Conservation (phyloP, 2,888 invertebrate species). For the Melikaiella ostensackeni region DNA sequence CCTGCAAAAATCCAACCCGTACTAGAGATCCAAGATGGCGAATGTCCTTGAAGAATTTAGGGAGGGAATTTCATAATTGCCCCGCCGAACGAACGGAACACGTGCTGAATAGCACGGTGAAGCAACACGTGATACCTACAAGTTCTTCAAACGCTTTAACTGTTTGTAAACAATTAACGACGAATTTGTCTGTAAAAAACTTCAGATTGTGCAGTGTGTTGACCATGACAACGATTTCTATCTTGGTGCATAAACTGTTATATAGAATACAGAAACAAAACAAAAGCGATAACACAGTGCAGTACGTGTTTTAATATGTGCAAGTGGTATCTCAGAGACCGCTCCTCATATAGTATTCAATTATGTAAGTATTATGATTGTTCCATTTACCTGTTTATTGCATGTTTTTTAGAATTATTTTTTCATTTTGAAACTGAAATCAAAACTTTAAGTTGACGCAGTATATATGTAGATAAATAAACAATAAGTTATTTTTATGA, state of each 20-base stretch:
- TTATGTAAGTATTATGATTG: slow-evolving; percentile 18
- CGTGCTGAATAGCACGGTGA: slow-evolving; percentile 12
- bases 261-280: background rate
- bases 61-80: slow-evolving; percentile 19
- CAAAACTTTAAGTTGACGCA: background rate
- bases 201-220: background rate
- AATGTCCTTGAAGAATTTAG: slow-evolving; percentile 3
- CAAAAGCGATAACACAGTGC: slow-evolving; percentile 5
- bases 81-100: slow-evolving; percentile 6
- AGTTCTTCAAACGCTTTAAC: background rate
- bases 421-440: no score
- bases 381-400: background rate
- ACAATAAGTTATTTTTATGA: background rate
- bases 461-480: background rate
- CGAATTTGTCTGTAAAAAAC: background rate
- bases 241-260: background rate
- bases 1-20: background rate
- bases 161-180: background rate
- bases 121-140: background rate
- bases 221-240: slow-evolving; percentile 1
- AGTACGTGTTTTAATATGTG: background rate
- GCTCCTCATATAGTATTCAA: background rate
- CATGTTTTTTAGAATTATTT: background rate
- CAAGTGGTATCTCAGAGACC: background rate
- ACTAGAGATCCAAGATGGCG: background rate